Base-by-base conservation (phyloP, 92 coral and sea anemone species). In the Scolanthus callimorphus region DNA sequence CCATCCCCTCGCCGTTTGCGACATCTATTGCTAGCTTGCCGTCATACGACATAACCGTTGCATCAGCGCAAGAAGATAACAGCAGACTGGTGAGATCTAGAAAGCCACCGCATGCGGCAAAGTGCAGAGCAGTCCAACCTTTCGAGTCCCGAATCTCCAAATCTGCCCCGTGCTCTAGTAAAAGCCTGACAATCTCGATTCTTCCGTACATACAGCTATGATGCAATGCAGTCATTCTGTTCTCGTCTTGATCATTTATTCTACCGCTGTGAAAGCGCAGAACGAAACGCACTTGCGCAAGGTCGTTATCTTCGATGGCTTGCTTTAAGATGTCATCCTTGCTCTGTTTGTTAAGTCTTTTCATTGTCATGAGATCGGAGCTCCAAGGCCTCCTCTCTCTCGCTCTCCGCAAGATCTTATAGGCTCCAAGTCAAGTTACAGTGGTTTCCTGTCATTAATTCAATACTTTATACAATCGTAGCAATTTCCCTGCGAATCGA, bases 111-210 rank as follows among this genome's bases (percentile, higher is more conserved):
- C 49, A 53, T 2, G 96, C 86, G 9, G 90, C 96, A 62, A 67
- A 88, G 60, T 88, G 96, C 47, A 88, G 37, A 15, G 90, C 80
- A 11, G 86, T 88, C 96, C 96, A 88, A 10, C 96, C 90, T 50
- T 71, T 80, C 0, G 82, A 80, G 66, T 88, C 96, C 9, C 64
- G 70, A 6, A 80, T 43, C 58, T 88, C 96, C 26, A 88, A 37
- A 17, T 88, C 90, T 0, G 89, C 96, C 22, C 96, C 96, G 48
- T 78, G 60, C 24, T 88, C 96, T 17, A 88, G 83, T 10, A 88
- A 44, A 29, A 88, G 25, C 29, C 83, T 68, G 10, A 77, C 83
- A 1, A 78, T 74, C 49, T 88, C 96, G 12, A 83, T 12, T 20
- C 88, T 77, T 1, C 96, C 96, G 43, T 68, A 65, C 65, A 88